A percentile compares a stretch with the other conserved stretches of the same genome.
Conservation (phyloP, 2,113 vertebrate species). For the Tenebrosternarchus preto region DNA sequence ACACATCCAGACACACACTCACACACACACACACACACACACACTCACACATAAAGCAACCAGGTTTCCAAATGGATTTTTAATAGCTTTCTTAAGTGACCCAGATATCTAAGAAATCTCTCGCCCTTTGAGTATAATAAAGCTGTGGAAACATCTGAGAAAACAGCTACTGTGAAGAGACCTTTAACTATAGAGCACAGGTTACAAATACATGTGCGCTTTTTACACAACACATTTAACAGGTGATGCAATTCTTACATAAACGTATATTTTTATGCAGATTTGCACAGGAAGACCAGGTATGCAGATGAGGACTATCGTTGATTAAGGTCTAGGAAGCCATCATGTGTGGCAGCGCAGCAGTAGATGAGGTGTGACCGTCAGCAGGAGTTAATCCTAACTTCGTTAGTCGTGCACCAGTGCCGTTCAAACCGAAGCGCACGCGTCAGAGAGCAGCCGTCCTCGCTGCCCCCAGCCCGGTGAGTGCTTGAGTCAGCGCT, state of each 20-base stretch:
- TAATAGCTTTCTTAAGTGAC: slow-evolving; percentile 38
- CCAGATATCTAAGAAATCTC: slow-evolving; percentile 27
- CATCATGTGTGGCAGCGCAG: slow-evolving; percentile 9
- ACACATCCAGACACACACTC: slow-evolving; percentile 10
- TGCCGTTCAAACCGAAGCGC: slow-evolving; percentile 34
- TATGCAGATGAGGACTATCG: too few relatives aligned
- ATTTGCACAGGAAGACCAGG: not conserved
- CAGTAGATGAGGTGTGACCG: slow-evolving; percentile 35
- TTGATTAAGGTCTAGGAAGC: not conserved
- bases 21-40: not conserved
- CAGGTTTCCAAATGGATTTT: slow-evolving; percentile 29
- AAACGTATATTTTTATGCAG: not conserved
- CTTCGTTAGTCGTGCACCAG: slow-evolving; percentile 43
- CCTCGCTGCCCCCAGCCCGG: not conserved
- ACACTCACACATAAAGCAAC: not conserved
- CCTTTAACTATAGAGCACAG: not conserved
- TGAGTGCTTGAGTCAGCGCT: slow-evolving; percentile 16
- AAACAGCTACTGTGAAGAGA: slow-evolving; percentile 18
- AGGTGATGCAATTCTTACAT: slow-evolving; percentile 5
- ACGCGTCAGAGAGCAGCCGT: slow-evolving; percentile 23
- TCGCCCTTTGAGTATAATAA: slow-evolving; percentile 30
- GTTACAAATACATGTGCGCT: not conserved
- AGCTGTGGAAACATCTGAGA: slow-evolving; percentile 13
- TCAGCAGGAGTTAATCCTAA: slow-evolving; percentile 33
- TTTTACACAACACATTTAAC: slow-evolving; percentile 22